Evolutionary conservation across 1,140 invertebrate genomes (phyloP).

Genomic region (Plectrocnemia conspersa): DNA sequence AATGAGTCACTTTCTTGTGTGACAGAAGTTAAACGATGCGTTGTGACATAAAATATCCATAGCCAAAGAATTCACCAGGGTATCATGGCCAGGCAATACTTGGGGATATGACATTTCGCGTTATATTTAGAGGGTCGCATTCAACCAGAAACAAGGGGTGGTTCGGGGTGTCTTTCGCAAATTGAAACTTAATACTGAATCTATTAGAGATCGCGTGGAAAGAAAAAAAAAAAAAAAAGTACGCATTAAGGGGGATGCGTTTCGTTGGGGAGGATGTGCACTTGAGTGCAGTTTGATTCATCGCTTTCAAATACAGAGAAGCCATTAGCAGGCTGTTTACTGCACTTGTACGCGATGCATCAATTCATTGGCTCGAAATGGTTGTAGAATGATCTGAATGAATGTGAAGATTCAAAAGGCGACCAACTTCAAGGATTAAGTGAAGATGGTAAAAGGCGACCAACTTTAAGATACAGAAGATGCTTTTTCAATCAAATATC

Average conservation of each 20-base stretch:
- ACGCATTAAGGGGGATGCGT: conserved; percentile 14
- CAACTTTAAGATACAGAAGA: too few species aligned
- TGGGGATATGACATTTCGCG: conserved; percentile 33
- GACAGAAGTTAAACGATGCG: conserved; percentile 31
- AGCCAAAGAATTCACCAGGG: conserved; percentile 14
- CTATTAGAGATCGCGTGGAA: conserved; percentile 34
- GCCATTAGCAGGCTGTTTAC: conserved; percentile 33
- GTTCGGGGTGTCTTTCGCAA: conserved; percentile 32
- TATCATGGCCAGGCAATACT: conserved; percentile 11
- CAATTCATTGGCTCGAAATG: not conserved
- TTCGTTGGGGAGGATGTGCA: conserved; percentile 32
- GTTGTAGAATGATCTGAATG: not conserved
- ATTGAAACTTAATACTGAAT: conserved; percentile 37
- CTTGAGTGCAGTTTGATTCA: conserved; percentile 37
- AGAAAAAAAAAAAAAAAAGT: conserved; percentile 16
- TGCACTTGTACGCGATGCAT: conserved; percentile 18
- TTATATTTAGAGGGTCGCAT: conserved; percentile 33
- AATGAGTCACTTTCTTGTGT: conserved; percentile 26
- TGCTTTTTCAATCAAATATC: too few species aligned
- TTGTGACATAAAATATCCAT: conserved; percentile 29
- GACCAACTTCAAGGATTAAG: too few species aligned
- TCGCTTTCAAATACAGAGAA: conserved; percentile 32
- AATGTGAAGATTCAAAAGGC: too few species aligned
- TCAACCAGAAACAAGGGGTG: conserved; percentile 20
- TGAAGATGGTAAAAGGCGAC: too few species aligned